A percentile compares a stretch with the other conserved stretches of the same genome.
phyloP scores from a whole-genome alignment of 2,888 invertebrate genomes.

The Mythimna vitellina region DNA sequence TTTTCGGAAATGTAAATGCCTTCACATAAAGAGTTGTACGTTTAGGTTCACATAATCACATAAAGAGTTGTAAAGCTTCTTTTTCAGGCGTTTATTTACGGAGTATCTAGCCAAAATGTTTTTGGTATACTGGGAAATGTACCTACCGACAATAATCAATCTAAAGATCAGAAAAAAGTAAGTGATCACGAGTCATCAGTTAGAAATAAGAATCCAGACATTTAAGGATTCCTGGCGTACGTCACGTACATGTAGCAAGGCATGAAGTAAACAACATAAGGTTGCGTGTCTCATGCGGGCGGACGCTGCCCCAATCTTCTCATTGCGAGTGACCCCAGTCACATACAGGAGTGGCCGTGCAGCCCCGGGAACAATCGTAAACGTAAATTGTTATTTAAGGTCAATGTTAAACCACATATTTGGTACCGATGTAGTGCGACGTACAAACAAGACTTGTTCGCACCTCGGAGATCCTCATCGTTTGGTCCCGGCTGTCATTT shows the following conservation, averaged over 20 bases:
- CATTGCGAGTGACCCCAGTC: constrained; percentile 81
- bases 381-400: constrained; percentile 84
- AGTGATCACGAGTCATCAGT: too few species aligned
- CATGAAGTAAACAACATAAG: constrained; percentile 45
- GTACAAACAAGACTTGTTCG: background rate
- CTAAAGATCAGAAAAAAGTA: too few species aligned
- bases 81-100: too few species aligned
- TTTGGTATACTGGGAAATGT: too few species aligned
- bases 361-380: constrained; percentile 76
- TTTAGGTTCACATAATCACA: too few species aligned
- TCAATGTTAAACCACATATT: constrained; percentile 77
- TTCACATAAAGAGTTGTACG: too few species aligned
- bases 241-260: constrained; percentile 4
- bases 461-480: background rate
- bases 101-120: too few species aligned
- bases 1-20: too few species aligned
- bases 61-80: too few species aligned
- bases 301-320: constrained; percentile 84
- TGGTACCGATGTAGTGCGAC: constrained; percentile 12
- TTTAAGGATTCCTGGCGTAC: background rate
- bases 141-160: too few species aligned
- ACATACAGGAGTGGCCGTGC: constrained; percentile 64
- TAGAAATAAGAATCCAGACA: background rate
- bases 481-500: background rate
- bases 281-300: constrained; percentile 72